Base-by-base conservation (phyloP, 2,797 vertebrate genomes). In the Nyctalus aviator region DNA sequence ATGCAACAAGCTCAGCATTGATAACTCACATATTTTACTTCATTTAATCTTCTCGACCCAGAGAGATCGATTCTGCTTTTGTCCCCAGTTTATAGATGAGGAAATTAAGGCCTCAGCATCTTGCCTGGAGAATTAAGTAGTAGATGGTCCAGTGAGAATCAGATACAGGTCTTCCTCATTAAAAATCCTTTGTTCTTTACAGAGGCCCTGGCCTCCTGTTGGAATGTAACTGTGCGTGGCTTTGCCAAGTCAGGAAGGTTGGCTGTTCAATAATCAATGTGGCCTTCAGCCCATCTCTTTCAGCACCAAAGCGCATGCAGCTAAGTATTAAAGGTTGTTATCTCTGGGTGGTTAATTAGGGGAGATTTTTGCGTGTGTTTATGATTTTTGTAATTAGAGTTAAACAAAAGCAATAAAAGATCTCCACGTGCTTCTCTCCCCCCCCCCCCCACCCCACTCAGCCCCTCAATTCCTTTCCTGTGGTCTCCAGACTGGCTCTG, bases 301-400 rank as follows among this genome's bases (percentile, higher is more conserved):
- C 21, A n/a, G 25, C 44, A 41, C 62, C 85, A 75, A 96, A 95
- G 93, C n/a, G 62, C 84, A 62, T 12, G 46, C 72, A 84, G 94
- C 87, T 75, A 88, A 88, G 90, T 55, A 91, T 90, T 93, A 75
- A 64, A 92, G 79, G 77, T 94, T 93, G 84, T 75, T 94, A 77
- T 93, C 91, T 93, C 93, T 71, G 72, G 84, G 69, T 82, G 64
- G 93, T 95, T 96, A 97, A 95, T 95, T 90, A 83, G 18, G 27
- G 84, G 72, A 87, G 37, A 89, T 44, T 81, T 76, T 81, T 93
- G 87, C 14, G 2, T 73, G 77, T 90, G 95, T 94, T 95, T 94
- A 91, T 96, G 81, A 75, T 95, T 97, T 96, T 87, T 93, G 84
- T 96, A 96, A 94, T 96, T 90, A 95, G 94, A 91, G 76, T 90